Evolutionary conservation across 2,888 invertebrate genomes (phyloP).

Genomic region (Ophion costatus): DNA sequence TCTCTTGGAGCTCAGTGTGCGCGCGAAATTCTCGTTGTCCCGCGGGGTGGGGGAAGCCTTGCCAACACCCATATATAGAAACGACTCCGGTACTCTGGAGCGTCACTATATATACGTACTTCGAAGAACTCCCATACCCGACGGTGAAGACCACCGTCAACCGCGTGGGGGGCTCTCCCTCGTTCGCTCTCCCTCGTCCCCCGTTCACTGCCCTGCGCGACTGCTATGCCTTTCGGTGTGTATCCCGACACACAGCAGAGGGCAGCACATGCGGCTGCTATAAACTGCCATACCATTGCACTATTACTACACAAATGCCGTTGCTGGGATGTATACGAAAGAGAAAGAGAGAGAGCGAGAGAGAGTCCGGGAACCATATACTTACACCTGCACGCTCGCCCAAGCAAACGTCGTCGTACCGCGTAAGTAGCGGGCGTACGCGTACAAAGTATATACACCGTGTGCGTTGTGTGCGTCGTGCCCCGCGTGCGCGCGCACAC

Average conservation of each 20-base stretch:
- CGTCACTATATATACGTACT: conserved; percentile 19
- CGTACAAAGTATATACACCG: conserved; percentile 30
- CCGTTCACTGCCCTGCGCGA: conserved; percentile 32
- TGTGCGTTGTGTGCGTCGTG: neutral
- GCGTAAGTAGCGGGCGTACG: conserved; percentile 15
- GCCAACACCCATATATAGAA: conserved; percentile 46
- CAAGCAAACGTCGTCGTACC: conserved; percentile 52
- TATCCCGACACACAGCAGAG: conserved; percentile 7
- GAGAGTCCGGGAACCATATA: conserved; percentile 44
- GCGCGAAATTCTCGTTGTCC: conserved; percentile 83
- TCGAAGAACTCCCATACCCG: conserved; percentile 69
- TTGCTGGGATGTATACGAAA: conserved; percentile 37
- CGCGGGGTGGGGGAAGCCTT: conserved; percentile 72
- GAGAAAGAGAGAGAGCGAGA: conserved; percentile 3
- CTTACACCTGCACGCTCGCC: conserved; percentile 64
- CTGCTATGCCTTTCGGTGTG: conserved; percentile 15
- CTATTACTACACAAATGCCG: conserved; percentile 39
- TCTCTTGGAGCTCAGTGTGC: conserved; percentile 67
- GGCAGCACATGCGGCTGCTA: conserved; percentile 13
- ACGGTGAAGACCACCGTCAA: conserved; percentile 65
- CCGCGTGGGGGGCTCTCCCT: conserved; percentile 40
- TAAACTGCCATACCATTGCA: conserved; percentile 44
- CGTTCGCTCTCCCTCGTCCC: conserved; percentile 24
- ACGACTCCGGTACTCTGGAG: neutral
- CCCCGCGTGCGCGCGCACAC: neutral